phyloP scores from a whole-genome alignment of 2,888 invertebrate genomes.

The Pristionchus exspectatus region DNA sequence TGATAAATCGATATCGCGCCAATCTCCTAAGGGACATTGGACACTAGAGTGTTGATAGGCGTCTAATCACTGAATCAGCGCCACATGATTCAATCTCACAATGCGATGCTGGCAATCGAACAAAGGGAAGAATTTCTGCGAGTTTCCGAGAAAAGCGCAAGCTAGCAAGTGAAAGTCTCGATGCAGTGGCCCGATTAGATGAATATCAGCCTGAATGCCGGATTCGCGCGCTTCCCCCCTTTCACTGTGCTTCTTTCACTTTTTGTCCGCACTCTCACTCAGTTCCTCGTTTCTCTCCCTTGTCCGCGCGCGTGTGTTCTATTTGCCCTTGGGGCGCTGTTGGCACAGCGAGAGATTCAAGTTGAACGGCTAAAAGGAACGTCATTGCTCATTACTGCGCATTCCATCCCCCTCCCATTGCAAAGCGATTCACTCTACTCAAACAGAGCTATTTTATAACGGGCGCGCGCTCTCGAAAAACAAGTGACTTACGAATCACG shows the following conservation, averaged over 20 bases:
- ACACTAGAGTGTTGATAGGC: not conserved
- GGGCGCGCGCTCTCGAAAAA: not conserved
- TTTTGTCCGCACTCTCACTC: conserved; percentile 11
- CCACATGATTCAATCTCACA: not conserved
- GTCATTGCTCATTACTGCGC: not conserved
- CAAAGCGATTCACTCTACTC: not conserved
- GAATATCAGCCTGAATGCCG: not conserved
- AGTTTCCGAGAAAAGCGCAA: not conserved
- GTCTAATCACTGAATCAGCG: conserved; percentile 14
- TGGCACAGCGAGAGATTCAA: not conserved
- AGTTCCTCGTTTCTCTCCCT: conserved; percentile 47
- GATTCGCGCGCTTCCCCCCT: not conserved
- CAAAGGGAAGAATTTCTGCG: not conserved
- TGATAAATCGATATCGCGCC: not conserved
- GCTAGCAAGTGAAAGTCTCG: conserved; percentile 28
- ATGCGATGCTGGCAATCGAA: not conserved
- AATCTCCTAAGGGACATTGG: not conserved
- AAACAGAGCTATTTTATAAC: conserved; percentile 16
- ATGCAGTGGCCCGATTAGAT: conserved; percentile 9
- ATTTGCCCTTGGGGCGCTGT: not conserved
- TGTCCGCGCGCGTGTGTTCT: not conserved
- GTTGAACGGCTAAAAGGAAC: not conserved
- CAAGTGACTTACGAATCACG: not conserved
- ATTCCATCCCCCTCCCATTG: not conserved
- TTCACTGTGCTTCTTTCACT: conserved; percentile 19